phyloP scores from a whole-genome alignment of 2,113 vertebrate species.

The Cynopterus brachyotis region DNA sequence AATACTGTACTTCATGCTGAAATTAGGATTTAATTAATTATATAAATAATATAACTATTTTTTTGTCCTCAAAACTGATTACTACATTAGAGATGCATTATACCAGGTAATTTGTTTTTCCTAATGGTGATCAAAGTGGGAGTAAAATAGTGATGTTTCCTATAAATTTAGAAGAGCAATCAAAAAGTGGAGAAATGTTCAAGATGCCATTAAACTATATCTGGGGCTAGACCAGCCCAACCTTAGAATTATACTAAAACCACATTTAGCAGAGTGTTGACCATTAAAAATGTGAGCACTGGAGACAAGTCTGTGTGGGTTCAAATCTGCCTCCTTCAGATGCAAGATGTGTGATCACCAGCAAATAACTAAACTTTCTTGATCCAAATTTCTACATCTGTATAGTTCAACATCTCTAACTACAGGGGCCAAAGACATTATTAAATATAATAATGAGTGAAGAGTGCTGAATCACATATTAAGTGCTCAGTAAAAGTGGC shows the following conservation, averaged over 20 bases:
- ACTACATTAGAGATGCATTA: neutral
- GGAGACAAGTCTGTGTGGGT: neutral
- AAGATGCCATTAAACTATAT: neutral
- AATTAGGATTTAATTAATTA: neutral
- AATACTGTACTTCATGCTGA: neutral
- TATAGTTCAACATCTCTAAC: neutral
- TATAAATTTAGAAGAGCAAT: neutral
- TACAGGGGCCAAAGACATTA: neutral
- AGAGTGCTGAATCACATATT: neutral
- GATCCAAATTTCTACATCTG: neutral
- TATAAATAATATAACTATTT: neutral
- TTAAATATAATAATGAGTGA: neutral
- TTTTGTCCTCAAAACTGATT: neutral
- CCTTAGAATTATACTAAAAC: neutral
- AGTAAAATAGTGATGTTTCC: neutral
- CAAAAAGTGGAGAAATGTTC: neutral
- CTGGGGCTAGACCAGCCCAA: neutral
- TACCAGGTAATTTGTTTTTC: neutral
- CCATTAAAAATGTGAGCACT: neutral
- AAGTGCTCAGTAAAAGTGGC: neutral
- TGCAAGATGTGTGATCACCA: neutral
- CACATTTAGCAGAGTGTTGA: neutral
- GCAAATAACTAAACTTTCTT: neutral
- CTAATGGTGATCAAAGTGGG: neutral
- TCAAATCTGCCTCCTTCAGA: neutral